Evolutionary conservation across 2,888 invertebrate genomes (phyloP).

Genomic region (Zaprionus lineosus): DNA sequence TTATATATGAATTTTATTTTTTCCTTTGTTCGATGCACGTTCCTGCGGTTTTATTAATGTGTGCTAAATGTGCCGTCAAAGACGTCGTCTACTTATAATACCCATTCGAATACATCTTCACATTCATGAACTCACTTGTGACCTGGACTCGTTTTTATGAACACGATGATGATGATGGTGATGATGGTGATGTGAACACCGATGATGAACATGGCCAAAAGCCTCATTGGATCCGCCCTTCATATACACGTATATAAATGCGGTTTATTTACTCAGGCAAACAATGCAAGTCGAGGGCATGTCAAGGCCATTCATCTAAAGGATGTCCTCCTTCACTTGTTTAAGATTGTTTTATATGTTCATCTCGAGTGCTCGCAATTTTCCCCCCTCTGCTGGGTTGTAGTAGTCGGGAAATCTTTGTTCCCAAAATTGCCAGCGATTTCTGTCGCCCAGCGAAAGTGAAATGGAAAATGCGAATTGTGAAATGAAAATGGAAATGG

Average conservation of each 20-base stretch:
- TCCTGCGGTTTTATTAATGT: constrained; percentile 69
- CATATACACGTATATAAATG: constrained; percentile 4
- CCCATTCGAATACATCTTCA: constrained; percentile 43
- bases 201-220: too few relatives aligned
- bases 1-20: constrained; percentile 30
- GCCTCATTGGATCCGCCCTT: too few relatives aligned
- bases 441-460: too few relatives aligned
- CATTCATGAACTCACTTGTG: constrained; percentile 42
- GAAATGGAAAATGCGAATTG: too few relatives aligned
- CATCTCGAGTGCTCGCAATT: constrained; percentile 14
- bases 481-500: too few relatives aligned
- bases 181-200: background rate
- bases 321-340: background rate
- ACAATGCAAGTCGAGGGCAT: constrained; percentile 34
- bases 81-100: constrained; percentile 53
- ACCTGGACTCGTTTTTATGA: constrained; percentile 40
- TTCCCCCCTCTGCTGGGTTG: too few relatives aligned
- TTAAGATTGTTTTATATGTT: constrained; percentile 17
- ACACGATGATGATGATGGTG: constrained; percentile 26
- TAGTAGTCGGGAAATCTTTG: too few relatives aligned
- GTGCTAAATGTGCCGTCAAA: constrained; percentile 68
- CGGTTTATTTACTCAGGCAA: constrained; percentile 51
- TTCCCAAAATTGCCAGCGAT: too few relatives aligned
- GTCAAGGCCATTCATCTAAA: constrained; percentile 49
- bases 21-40: constrained; percentile 44